Evolutionary conservation across 2,797 vertebrate species (phyloP).

Genomic region (Triplophysa yarkandensis): DNA sequence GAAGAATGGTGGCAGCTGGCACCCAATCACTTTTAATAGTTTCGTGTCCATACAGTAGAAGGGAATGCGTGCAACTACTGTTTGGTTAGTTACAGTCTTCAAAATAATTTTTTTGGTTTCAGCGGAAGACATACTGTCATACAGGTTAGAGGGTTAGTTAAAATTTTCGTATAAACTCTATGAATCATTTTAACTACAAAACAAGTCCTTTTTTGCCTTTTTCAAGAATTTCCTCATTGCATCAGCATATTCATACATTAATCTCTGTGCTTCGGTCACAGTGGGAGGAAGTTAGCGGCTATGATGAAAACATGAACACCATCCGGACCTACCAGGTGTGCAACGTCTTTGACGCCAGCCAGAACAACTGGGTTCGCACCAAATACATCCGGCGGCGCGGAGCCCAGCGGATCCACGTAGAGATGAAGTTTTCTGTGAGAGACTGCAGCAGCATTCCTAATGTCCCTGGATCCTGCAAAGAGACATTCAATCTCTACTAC

Average conservation of each 20-base stretch:
- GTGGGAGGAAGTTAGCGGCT: slow-evolving; percentile 98
- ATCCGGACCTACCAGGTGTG: slow-evolving; percentile 97
- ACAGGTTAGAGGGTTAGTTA: too few species aligned
- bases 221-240: neutral
- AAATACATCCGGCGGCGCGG: slow-evolving; percentile 87
- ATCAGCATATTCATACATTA: slow-evolving; percentile 35
- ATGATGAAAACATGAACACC: slow-evolving; percentile 97
- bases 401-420: slow-evolving; percentile 93
- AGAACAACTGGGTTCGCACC: slow-evolving; percentile 97
- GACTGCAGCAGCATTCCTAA: slow-evolving; percentile 96
- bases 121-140: too few species aligned
- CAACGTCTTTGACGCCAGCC: slow-evolving; percentile 91
- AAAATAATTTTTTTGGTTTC: too few species aligned
- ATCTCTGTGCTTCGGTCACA: slow-evolving; percentile 63
- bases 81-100: too few species aligned
- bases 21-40: too few species aligned
- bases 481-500: slow-evolving; percentile 96
- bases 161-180: too few species aligned
- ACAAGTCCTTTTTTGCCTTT: too few species aligned
- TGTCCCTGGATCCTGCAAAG: slow-evolving; percentile 95
- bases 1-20: too few species aligned
- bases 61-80: too few species aligned
- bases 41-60: too few species aligned
- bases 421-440: slow-evolving; percentile 96
- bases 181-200: too few species aligned